phyloP scores from a whole-genome alignment of 2,113 vertebrate species.

The Cyphomyrus plagiostoma region DNA sequence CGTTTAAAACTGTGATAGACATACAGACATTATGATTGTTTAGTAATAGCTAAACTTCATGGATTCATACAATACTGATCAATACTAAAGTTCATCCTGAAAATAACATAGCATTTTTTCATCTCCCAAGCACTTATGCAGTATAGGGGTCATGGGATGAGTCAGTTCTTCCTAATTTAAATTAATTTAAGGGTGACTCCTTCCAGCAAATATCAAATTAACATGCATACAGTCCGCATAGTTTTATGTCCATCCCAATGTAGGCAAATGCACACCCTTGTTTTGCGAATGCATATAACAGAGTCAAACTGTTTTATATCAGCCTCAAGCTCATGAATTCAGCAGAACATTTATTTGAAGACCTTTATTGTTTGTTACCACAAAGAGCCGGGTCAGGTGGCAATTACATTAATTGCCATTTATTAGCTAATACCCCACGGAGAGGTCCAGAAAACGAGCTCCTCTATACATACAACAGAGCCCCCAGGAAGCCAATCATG shows the following conservation, averaged over 20 bases:
- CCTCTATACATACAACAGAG: neutral
- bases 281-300: neutral
- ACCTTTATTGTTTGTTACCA: neutral
- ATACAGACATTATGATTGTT: neutral
- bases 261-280: neutral
- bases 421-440: neutral
- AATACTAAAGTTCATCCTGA: neutral
- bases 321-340: constrained; percentile 3
- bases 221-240: neutral
- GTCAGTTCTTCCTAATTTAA: neutral
- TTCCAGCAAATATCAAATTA: neutral
- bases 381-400: neutral
- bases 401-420: neutral
- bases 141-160: neutral
- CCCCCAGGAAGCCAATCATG: neutral
- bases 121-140: neutral
- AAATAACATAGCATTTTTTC: neutral
- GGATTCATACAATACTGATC: neutral
- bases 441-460: neutral
- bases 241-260: neutral
- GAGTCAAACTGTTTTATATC: neutral
- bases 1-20: neutral
- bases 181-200: neutral
- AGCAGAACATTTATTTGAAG: neutral
- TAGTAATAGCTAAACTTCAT: neutral